phyloP scores from a whole-genome alignment of 92 coral and sea anemone genomes.

The Plumapathes pennacea region DNA sequence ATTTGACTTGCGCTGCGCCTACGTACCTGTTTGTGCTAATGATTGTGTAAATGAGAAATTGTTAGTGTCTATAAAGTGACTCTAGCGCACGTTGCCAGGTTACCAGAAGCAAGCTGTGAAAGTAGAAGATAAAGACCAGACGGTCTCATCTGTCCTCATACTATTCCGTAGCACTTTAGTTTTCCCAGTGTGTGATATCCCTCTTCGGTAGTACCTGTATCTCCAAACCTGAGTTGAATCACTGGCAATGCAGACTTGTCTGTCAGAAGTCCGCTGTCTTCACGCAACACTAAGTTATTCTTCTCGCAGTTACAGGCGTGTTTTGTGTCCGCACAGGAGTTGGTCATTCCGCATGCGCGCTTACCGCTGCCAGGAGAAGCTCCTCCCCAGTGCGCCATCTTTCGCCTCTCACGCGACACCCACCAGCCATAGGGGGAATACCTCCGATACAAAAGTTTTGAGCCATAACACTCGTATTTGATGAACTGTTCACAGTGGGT shows the following conservation, averaged over 20 bases:
- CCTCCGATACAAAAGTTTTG: slow-evolving; percentile 31
- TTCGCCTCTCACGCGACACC: slow-evolving; percentile 78
- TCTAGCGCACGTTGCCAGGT: too few relatives aligned
- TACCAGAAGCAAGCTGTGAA: too few relatives aligned
- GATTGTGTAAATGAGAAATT: too few relatives aligned
- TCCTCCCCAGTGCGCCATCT: slow-evolving; percentile 86
- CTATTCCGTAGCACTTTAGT: slow-evolving; percentile 45
- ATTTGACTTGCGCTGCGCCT: too few relatives aligned
- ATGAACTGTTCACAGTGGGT: slow-evolving; percentile 63
- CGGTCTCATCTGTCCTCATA: too few relatives aligned
- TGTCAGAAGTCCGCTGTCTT: slow-evolving; percentile 60
- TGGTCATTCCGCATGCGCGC: slow-evolving; percentile 67
- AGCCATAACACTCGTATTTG: slow-evolving; percentile 64
- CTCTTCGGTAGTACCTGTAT: slow-evolving; percentile 49
- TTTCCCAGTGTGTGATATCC: slow-evolving; percentile 64
- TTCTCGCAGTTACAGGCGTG: slow-evolving; percentile 63
- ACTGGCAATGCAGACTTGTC: slow-evolving; percentile 51
- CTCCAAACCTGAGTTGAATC: slow-evolving; percentile 58
- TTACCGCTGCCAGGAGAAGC: slow-evolving; percentile 55
- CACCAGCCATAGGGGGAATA: slow-evolving; percentile 68
- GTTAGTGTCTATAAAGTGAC: too few relatives aligned
- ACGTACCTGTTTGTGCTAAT: too few relatives aligned
- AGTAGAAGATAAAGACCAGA: too few relatives aligned
- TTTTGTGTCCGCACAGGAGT: slow-evolving; percentile 40
- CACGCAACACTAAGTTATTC: slow-evolving; percentile 63